Base-by-base conservation (phyloP, 2,888 invertebrate species). In the Priocnemis perturbator region DNA sequence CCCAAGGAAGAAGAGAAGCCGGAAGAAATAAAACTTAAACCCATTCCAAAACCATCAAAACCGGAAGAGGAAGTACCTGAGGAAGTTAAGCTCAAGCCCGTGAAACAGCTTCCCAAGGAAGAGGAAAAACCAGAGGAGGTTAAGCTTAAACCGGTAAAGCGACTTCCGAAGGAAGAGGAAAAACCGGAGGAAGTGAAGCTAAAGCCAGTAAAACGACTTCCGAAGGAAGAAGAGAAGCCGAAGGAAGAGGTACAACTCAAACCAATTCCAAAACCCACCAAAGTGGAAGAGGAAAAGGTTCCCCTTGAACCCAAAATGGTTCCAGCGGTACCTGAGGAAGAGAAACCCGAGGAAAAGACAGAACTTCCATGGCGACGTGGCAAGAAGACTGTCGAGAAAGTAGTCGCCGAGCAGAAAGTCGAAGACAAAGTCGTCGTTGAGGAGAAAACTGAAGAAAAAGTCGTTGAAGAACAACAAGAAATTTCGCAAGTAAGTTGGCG, bases 391-490 rank as follows among this genome's bases (percentile, higher is more conserved):
- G 3, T 4, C 4, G 15, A 57, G 45, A 60, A 69, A 56, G 70
- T 70, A 73, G 79, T 53, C 81, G 67, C 71, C 15, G 60, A 69
- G 15, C 80, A 85, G 67, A 74, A 78, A 23, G 30, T 70, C 15
- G 75, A 74, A 56, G 74, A 83, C 67, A 71, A 69, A 56, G 70
- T 70, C 74, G 79, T 53, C 81, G 5, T 2, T 5, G 5, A 26
- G 26, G 81, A 85, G 66, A 74, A 78, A 23, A 26, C 69, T n/a
- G 75, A 74, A 53, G 74, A 83, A 68, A 69, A 82, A 67, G 66
- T 74, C 56, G 77, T 78, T 26, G 71, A 73, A 78, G 67, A 85
- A 80, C 87, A 89, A 60, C 89, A 89, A 74, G 89, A 90, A 71
- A 53, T 69, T 0, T 84, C 87, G 0, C 90, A 90, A 78, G 90